Evolutionary conservation across 2,797 vertebrate species (phyloP).

Genomic region (Rachycentron canadum): DNA sequence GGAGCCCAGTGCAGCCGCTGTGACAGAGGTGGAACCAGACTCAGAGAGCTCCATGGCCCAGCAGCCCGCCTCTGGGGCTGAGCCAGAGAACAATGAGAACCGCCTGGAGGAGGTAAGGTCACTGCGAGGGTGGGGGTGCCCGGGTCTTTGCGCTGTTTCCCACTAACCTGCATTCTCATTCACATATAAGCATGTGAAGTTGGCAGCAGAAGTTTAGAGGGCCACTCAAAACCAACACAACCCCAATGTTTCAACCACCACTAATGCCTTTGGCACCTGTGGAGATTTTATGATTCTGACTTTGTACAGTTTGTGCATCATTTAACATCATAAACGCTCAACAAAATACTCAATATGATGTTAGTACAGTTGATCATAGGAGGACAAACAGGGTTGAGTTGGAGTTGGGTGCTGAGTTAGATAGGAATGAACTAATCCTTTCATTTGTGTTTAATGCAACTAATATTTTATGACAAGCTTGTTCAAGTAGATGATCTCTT

Average conservation of each 20-base stretch:
- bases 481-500: constrained; percentile 57
- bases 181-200: constrained; percentile 60
- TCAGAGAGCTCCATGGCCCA: constrained; percentile 79
- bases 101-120: constrained; percentile 87
- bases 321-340: background rate
- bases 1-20: constrained; percentile 82
- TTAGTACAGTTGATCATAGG: background rate
- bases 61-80: constrained; percentile 79
- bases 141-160: constrained; percentile 53
- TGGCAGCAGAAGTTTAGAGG: constrained; percentile 16
- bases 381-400: constrained; percentile 65
- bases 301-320: background rate
- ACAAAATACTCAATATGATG: background rate
- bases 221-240: constrained; percentile 68
- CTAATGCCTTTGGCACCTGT: background rate
- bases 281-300: background rate
- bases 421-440: constrained; percentile 50
- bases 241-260: constrained; percentile 9
- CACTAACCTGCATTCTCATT: constrained; percentile 72
- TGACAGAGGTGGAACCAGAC: constrained; percentile 83
- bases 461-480: constrained; percentile 45
- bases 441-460: constrained; percentile 50
- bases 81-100: constrained; percentile 79
- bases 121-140: constrained; percentile 53
- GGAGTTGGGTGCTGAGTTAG: constrained; percentile 61